A percentile compares a stretch with the other conserved stretches of the same genome.
Evolutionary conservation across 2,888 invertebrate species (phyloP).

Genomic region (Hermaeophaga mercurialis): DNA sequence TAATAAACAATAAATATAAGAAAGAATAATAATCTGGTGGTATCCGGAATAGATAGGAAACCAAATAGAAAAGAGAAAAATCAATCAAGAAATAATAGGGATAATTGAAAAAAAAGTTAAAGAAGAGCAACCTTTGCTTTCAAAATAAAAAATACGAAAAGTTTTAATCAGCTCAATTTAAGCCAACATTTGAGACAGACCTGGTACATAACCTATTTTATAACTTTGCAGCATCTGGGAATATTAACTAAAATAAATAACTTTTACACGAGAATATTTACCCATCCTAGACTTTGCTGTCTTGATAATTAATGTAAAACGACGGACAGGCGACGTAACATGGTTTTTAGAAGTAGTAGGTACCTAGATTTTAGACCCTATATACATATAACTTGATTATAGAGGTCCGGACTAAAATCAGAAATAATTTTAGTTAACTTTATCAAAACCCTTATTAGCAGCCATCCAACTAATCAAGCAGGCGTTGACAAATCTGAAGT

Average conservation of each 20-base stretch:
- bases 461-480: conserved; percentile 1
- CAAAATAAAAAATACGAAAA: too few species aligned
- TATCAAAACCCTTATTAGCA: conserved; percentile 19
- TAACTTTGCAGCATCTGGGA: too few species aligned
- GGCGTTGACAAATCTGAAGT: not conserved
- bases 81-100: too few species aligned
- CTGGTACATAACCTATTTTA: too few species aligned
- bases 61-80: too few species aligned
- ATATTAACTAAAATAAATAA: not conserved
- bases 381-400: conserved; percentile 30
- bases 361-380: conserved; percentile 24
- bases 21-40: too few species aligned
- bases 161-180: too few species aligned
- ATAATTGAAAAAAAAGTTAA: too few species aligned
- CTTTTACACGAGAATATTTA: not conserved
- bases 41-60: too few species aligned
- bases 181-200: too few species aligned
- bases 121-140: too few species aligned
- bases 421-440: conserved; percentile 21
- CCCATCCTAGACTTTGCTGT: not conserved
- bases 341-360: conserved; percentile 10
- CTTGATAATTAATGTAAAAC: conserved; percentile 10
- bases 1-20: too few species aligned
- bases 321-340: not conserved
- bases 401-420: conserved; percentile 22